A percentile compares a stretch with the other conserved stretches of the same genome.
Evolutionary conservation across 2,888 invertebrate species (phyloP).

Genomic region (Rotaria socialis): DNA sequence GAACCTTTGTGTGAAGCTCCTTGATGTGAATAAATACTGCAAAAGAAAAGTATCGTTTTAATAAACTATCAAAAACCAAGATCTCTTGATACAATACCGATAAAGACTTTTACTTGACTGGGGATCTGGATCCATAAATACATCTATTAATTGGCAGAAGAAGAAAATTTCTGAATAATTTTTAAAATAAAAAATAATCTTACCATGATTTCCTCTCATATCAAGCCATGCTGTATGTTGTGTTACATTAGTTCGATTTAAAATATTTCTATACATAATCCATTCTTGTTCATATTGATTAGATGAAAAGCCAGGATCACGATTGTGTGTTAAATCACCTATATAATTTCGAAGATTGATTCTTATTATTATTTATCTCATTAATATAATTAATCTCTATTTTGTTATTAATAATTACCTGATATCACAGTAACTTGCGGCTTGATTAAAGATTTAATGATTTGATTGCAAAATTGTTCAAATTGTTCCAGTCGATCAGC

Average conservation of each 20-base stretch:
- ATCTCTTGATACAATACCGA: not conserved
- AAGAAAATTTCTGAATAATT: not conserved
- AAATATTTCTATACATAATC: slow-evolving; percentile 71
- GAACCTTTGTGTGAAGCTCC: slow-evolving; percentile 65
- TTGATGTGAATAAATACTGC: slow-evolving; percentile 72
- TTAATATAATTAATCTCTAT: not conserved
- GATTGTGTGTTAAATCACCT: slow-evolving; percentile 27
- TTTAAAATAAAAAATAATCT: slow-evolving; percentile 47
- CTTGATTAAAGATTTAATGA: not conserved
- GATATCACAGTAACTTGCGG: not conserved
- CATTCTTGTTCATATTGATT: slow-evolving; percentile 77
- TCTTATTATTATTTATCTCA: not conserved
- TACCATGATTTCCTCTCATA: slow-evolving; percentile 85
- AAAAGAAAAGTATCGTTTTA: not conserved
- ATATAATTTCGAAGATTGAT: not conserved
- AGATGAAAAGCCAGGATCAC: slow-evolving; percentile 65
- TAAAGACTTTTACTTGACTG: slow-evolving; percentile 36
- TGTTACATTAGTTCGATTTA: slow-evolving; percentile 68
- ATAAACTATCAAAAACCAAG: no score
- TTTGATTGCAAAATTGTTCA: slow-evolving; percentile 7
- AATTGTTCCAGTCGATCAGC: slow-evolving; percentile 5
- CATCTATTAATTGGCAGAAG: slow-evolving; percentile 24
- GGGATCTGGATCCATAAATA: slow-evolving; percentile 42
- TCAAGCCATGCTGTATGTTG: slow-evolving; percentile 77
- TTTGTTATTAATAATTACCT: not conserved